phyloP scores from a whole-genome alignment of 2,888 invertebrate genomes.

The Xestia c-nigrum region DNA sequence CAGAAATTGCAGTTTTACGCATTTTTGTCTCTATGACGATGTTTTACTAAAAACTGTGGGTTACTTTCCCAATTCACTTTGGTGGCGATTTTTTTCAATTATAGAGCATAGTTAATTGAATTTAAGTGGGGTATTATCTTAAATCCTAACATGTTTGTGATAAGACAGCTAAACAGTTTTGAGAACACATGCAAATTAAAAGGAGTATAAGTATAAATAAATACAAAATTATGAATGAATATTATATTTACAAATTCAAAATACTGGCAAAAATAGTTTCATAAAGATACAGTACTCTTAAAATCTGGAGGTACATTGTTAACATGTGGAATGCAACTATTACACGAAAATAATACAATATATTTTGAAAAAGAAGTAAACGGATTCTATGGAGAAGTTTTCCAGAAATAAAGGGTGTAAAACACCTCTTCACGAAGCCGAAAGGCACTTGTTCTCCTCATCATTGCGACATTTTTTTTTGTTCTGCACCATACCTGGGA shows the following conservation, averaged over 20 bases:
- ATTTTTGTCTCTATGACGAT: background rate
- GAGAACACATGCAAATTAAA: background rate
- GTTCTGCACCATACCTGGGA: too few relatives aligned
- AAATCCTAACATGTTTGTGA: background rate
- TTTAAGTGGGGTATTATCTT: background rate
- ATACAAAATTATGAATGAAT: conserved; percentile 15
- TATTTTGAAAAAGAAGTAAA: background rate
- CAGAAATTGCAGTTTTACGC: background rate
- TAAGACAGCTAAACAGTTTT: background rate
- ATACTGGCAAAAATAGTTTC: conserved; percentile 51
- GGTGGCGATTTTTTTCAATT: background rate
- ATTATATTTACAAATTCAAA: conserved; percentile 53
- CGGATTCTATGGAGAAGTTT: background rate
- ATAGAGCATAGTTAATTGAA: background rate
- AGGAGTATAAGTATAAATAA: conserved; percentile 3
- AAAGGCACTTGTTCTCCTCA: too few relatives aligned
- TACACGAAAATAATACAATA: conserved; percentile 10
- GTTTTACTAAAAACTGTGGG: background rate
- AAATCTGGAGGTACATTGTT: conserved; percentile 21
- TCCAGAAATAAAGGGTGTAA: too few relatives aligned
- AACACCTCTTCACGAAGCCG: too few relatives aligned
- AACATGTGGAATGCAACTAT: conserved; percentile 47
- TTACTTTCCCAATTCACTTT: background rate
- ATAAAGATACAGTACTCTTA: conserved; percentile 27
- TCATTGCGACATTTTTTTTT: too few relatives aligned